These are phyloP conservation scores for Polyommatus icarus DNA, from an alignment of 2,888 invertebrate species.

Conservation along the genomic window DNA sequence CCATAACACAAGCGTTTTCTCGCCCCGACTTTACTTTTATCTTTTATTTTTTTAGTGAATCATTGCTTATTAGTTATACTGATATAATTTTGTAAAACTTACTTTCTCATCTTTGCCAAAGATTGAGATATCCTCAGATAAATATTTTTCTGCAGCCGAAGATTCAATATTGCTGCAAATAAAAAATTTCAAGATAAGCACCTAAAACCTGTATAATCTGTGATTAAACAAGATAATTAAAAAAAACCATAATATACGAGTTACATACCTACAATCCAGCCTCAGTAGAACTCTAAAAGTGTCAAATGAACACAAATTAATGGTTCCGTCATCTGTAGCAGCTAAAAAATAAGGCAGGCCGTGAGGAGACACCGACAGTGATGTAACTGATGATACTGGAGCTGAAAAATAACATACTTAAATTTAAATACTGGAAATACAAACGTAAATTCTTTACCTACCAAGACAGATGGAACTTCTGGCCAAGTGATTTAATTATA, in stretches of 20 bases:
- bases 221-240: neutral
- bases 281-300: slow-evolving; percentile 64
- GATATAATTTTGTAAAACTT: neutral
- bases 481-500: neutral
- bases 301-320: slow-evolving; percentile 59
- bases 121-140: slow-evolving; percentile 45
- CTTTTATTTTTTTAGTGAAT: no score
- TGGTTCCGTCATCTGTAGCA: slow-evolving; percentile 62
- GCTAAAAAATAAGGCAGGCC: slow-evolving; percentile 61
- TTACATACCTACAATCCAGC: slow-evolving; percentile 60
- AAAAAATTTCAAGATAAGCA: neutral
- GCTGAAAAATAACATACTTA: slow-evolving; percentile 46
- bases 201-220: no score
- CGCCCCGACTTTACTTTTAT: no score
- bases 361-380: slow-evolving; percentile 55
- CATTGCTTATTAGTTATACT: no score
- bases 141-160: slow-evolving; percentile 47
- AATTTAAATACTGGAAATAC: neutral
- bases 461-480: neutral
- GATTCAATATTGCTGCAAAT: slow-evolving; percentile 53
- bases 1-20: no score
- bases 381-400: slow-evolving; percentile 58
- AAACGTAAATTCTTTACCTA: no score
- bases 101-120: slow-evolving; percentile 32
- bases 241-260: neutral